Conservation (phyloP, 2,888 invertebrate species). For the Eupithecia inturbata region DNA sequence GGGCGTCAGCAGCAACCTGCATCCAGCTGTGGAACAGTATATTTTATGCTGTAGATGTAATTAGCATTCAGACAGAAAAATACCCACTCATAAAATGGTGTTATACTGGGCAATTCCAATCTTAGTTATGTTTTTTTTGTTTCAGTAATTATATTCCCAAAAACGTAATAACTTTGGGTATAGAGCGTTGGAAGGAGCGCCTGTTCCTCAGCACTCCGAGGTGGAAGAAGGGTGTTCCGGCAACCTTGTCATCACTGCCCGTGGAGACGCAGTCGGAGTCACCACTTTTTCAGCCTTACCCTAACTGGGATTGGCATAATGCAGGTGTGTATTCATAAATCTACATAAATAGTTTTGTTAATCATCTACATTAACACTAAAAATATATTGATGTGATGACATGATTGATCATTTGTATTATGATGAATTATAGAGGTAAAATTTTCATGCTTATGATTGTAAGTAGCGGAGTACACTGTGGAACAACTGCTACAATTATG, state of each 20-base stretch:
- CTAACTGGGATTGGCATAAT: slow-evolving; percentile 89
- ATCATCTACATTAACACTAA: neutral
- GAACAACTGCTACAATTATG: no score
- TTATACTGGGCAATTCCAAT: neutral
- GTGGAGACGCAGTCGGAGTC: slow-evolving; percentile 79
- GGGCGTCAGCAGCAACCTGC: no score
- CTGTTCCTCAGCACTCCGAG: slow-evolving; percentile 91
- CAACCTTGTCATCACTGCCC: slow-evolving; percentile 87
- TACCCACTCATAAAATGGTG: neutral
- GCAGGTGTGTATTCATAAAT: slow-evolving; percentile 58
- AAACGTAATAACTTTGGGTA: slow-evolving; percentile 89
- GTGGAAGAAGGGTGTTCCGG: slow-evolving; percentile 91
- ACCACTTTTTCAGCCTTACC: slow-evolving; percentile 89
- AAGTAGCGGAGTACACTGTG: no score
- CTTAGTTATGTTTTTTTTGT: neutral
- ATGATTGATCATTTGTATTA: neutral
- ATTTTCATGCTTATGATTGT: neutral
- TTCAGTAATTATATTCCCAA: slow-evolving; percentile 85
- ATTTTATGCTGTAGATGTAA: no score
- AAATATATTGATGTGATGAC: neutral
- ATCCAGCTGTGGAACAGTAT: no score
- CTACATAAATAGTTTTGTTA: neutral
- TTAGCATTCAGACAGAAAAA: neutral
- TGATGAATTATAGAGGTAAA: neutral
- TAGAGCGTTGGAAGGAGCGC: slow-evolving; percentile 87